Conservation (phyloP, 2,888 invertebrate genomes). For the Linyphia triangularis region DNA sequence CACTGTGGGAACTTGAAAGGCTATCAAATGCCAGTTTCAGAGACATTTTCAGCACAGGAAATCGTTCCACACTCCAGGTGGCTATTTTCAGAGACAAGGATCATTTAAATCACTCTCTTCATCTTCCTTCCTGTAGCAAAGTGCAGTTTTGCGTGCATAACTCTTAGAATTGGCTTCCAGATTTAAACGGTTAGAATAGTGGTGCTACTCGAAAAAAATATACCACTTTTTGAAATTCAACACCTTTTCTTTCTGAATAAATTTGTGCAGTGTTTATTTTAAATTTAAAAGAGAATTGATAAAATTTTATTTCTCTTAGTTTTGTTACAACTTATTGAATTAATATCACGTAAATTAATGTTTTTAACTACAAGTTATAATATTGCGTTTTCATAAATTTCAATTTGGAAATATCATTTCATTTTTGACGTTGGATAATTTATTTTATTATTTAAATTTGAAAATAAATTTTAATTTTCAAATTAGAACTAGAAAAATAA, state of each 20-base stretch:
- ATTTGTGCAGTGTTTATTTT: no score
- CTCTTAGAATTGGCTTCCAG: background rate
- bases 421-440: no score
- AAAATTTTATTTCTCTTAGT: no score
- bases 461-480: no score
- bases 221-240: background rate
- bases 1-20: conserved; percentile 31
- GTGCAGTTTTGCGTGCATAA: background rate
- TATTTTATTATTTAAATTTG: no score
- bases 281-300: no score
- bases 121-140: background rate
- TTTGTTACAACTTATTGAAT: no score
- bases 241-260: background rate
- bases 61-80: conserved; percentile 48
- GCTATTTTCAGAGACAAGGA: conserved; percentile 34
- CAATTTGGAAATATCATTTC: no score
- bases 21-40: conserved; percentile 49
- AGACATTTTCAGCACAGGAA: conserved; percentile 32
- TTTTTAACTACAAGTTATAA: no score
- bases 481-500: no score
- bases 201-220: background rate
- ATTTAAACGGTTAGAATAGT: background rate
- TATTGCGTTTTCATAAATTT: no score
- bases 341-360: no score
- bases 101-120: conserved; percentile 47